A percentile compares a stretch with the other conserved stretches of the same genome.
Conservation (phyloP, 2,113 vertebrate genomes). For the Chaetorhynchus papuensis region DNA sequence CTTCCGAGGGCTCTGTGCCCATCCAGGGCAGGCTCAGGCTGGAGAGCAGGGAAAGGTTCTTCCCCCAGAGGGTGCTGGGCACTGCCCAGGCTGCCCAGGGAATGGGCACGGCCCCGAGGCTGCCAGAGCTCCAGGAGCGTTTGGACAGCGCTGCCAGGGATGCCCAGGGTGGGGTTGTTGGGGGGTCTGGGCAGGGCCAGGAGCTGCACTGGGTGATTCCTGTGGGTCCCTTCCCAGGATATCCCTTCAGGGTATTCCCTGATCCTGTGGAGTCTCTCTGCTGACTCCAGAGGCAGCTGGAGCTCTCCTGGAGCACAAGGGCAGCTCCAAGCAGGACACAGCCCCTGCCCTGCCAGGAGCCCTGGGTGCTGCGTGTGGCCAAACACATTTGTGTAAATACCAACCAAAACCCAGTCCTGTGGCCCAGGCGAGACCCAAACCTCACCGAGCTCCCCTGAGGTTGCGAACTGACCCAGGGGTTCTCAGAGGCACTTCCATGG, state of each 20-base stretch:
- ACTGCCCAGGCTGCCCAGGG: background rate
- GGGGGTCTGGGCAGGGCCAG: background rate
- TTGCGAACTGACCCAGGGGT: background rate
- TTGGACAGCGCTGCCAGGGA: background rate
- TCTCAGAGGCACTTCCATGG: background rate
- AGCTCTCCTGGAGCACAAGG: background rate
- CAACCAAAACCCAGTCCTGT: background rate
- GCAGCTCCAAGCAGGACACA: accelerated
- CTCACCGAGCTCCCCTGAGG: background rate
- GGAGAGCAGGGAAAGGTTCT: background rate
- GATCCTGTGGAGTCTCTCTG: background rate
- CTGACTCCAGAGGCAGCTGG: background rate
- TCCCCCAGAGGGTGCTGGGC: background rate
- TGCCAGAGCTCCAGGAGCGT: background rate
- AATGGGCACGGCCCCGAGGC: background rate
- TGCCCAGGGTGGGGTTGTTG: background rate
- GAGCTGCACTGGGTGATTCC: accelerated
- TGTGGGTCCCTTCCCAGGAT: background rate
- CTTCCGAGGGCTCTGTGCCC: background rate
- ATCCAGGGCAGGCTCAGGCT: background rate
- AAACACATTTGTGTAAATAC: background rate
- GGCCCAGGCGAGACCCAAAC: background rate
- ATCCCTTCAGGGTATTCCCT: background rate
- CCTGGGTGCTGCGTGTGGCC: background rate
- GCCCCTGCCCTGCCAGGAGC: no score